Base-by-base conservation (phyloP, 2,888 invertebrate species). In the Erebia aethiops region DNA sequence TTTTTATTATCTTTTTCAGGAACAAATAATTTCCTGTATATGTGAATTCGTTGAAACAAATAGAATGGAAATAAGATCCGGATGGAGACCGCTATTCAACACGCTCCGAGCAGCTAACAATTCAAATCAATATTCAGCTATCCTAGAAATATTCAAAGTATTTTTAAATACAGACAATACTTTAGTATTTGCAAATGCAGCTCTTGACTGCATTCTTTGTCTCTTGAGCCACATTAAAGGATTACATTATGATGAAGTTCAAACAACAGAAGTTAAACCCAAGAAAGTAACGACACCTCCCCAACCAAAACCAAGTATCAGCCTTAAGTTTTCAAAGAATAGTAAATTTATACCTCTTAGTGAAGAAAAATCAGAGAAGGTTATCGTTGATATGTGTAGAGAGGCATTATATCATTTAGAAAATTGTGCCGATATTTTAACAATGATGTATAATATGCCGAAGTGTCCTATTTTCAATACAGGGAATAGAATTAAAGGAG, bases 1-100 rank as follows among this genome's bases (percentile, higher is more conserved):
- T 52, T 26, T 21, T 49, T 26, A 51, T 46, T 0, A 10, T 43
- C 61, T 18, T 72, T 64, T 67, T 71, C 54, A 98, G 97, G 96
- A 96, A 85, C 96, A 96, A 92, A 98, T 99, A 79, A 98, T 99
- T 60, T 97, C 98, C 69, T 98, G 98, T 79, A 96, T 99, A 63
- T 98, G 98, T 86, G 98, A 98, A 88, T 98, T 99, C 80, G 99
- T 99, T 0, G 98, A 99, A 88, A 98, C 98, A 0, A 98, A 98
- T 86, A 95, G 98, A 79, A 96, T 97, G 73, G 98, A 99, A 92
- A 98, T 99, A 57, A 95, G 97, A 77, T 98, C 98, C 0, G 99
- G 99, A 0, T 99, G 99, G 99, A 94, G 99, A 68, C 98, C 99
- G 0, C 91, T 99, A 1, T 99, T 99, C 84, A 98, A 98, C 13